phyloP scores from a whole-genome alignment of 2,113 vertebrate genomes.

The Clarias batrachus region DNA sequence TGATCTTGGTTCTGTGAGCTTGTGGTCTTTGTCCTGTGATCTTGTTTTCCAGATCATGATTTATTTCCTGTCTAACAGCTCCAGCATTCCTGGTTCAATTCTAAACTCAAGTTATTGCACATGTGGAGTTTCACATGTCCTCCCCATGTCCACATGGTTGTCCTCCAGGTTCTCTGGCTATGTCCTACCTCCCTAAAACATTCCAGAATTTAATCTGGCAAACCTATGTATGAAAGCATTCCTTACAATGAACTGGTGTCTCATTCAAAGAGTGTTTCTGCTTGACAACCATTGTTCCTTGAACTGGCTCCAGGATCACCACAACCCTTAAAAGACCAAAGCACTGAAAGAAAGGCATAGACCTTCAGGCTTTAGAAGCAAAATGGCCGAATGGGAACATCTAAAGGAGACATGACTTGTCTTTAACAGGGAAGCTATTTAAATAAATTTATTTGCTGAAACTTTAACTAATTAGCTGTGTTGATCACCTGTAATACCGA shows the following conservation, averaged over 20 bases:
- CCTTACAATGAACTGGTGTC: background rate
- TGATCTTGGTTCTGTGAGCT: background rate
- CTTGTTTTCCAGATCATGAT: background rate
- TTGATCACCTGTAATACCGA: background rate
- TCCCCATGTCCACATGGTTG: background rate
- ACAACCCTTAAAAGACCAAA: background rate
- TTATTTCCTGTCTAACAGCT: slow-evolving; percentile 10
- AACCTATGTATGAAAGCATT: background rate
- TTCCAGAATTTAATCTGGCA: background rate
- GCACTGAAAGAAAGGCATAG: background rate
- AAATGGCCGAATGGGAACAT: background rate
- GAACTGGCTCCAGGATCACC: background rate
- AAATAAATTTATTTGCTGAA: background rate
- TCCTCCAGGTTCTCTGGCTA: background rate
- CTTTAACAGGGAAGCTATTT: background rate
- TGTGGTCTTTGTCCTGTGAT: background rate
- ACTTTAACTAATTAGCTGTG: background rate
- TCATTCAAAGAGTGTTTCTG: background rate
- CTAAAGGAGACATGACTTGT: background rate
- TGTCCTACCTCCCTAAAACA: background rate
- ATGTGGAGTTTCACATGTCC: background rate
- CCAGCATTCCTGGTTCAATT: background rate
- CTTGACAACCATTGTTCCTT: background rate
- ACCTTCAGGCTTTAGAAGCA: background rate
- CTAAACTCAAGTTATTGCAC: background rate